Evolutionary conservation across 2,797 vertebrate genomes (phyloP).

Genomic region (Buphagus erythrorhynchus): DNA sequence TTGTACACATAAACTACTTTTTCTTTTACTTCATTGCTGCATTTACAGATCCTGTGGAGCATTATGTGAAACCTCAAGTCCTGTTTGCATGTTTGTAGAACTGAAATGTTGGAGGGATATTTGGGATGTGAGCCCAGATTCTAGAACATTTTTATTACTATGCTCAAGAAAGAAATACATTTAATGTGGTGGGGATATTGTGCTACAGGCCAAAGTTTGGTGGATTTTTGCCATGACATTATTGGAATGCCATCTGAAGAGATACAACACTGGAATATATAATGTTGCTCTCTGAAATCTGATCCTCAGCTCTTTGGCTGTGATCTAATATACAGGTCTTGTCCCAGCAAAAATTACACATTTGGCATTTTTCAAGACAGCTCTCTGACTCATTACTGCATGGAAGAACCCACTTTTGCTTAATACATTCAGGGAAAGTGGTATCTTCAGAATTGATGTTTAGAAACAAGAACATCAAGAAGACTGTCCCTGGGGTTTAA

Average conservation of each 20-base stretch:
- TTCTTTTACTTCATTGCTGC: neutral
- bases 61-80: neutral
- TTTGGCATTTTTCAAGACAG: neutral
- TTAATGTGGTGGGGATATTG: neutral
- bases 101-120: neutral
- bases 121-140: neutral
- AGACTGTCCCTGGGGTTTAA: neutral
- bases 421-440: neutral
- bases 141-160: neutral
- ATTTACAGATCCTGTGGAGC: neutral
- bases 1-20: neutral
- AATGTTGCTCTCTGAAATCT: neutral
- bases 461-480: neutral
- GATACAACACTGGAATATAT: neutral
- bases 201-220: neutral
- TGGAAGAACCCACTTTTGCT: neutral
- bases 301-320: neutral
- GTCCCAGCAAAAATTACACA: neutral
- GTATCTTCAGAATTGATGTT: neutral
- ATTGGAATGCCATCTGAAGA: neutral
- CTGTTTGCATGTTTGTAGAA: neutral
- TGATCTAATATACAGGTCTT: neutral
- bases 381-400: neutral
- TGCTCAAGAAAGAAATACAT: neutral
- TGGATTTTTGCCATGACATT: constrained; percentile 1